phyloP scores from a whole-genome alignment of 2,113 vertebrate genomes.

The Lophochroa leadbeateri region DNA sequence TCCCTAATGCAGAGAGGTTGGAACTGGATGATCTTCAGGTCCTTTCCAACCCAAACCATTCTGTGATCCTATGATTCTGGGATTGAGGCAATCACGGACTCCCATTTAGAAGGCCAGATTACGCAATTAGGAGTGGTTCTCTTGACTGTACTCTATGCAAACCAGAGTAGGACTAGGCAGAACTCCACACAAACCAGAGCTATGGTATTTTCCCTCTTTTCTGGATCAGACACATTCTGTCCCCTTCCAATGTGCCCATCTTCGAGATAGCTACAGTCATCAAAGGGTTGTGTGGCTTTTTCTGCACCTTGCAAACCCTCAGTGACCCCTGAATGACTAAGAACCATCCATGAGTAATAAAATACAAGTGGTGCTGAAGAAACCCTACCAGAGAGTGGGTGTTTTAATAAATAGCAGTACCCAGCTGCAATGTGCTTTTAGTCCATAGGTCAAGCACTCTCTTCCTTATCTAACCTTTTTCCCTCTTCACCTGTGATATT shows the following conservation, averaged over 20 bases:
- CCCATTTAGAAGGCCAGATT: neutral
- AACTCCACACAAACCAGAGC: neutral
- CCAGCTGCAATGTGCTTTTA: slow-evolving; percentile 3
- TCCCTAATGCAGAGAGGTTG: neutral
- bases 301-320: slow-evolving; percentile 8
- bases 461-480: slow-evolving; percentile 1
- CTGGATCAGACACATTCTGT: neutral
- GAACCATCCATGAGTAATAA: slow-evolving; percentile 39
- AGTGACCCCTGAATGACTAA: slow-evolving; percentile 31
- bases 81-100: neutral
- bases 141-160: neutral
- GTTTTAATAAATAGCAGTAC: slow-evolving; percentile 51
- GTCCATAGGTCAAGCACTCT: slow-evolving; percentile 19
- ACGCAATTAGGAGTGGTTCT: neutral
- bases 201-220: neutral
- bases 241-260: neutral
- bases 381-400: slow-evolving; percentile 50
- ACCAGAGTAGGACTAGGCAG: neutral
- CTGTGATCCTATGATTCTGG: neutral
- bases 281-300: slow-evolving; percentile 22
- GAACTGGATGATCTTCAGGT: neutral
- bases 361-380: slow-evolving; percentile 57
- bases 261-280: neutral
- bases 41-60: neutral
- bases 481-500: slow-evolving; percentile 84